These are phyloP conservation scores for Drosophila mojavensis DNA, from an alignment of 1,140 invertebrate genomes.

Conservation along the genomic window DNA sequence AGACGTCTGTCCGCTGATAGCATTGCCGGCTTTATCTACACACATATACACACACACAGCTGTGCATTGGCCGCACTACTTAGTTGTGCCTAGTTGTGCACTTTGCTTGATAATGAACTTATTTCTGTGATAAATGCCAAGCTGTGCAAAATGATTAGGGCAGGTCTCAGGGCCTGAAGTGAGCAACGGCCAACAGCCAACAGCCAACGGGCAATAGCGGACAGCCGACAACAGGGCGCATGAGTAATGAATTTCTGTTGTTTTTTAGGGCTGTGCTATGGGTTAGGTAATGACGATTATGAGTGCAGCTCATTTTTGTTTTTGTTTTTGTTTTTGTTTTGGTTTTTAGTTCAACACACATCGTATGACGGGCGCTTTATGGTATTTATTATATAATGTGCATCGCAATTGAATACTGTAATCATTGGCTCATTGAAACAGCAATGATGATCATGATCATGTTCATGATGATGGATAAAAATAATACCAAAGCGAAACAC, in stretches of 20 bases:
- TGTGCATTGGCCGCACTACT: conserved; percentile 12
- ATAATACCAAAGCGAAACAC: conserved; percentile 9
- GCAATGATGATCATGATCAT: neutral
- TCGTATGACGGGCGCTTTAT: conserved; percentile 10
- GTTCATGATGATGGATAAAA: conserved; percentile 13
- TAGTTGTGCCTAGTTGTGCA: conserved; percentile 35
- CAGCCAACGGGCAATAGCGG: neutral
- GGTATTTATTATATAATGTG: conserved; percentile 35
- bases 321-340: neutral
- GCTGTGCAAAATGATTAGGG: conserved; percentile 37
- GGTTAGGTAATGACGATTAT: conserved; percentile 39
- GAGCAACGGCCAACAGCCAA: neutral
- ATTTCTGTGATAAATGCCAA: conserved; percentile 33
- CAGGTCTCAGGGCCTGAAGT: conserved; percentile 12
- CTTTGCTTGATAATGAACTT: conserved; percentile 51
- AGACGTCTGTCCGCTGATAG: conserved; percentile 16
- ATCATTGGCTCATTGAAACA: conserved; percentile 15
- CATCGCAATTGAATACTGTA: conserved; percentile 39
- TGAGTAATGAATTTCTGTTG: conserved; percentile 36
- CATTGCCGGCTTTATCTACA: conserved; percentile 21
- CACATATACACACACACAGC: too few species aligned
- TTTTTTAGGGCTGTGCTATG: conserved; percentile 3
- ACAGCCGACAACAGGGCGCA: conserved; percentile 30
- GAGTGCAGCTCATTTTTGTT: conserved; percentile 10
- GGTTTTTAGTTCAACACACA: conserved; percentile 24